Evolutionary conservation across 1,140 invertebrate genomes (phyloP).

Genomic region (Berghia stephanieae): DNA sequence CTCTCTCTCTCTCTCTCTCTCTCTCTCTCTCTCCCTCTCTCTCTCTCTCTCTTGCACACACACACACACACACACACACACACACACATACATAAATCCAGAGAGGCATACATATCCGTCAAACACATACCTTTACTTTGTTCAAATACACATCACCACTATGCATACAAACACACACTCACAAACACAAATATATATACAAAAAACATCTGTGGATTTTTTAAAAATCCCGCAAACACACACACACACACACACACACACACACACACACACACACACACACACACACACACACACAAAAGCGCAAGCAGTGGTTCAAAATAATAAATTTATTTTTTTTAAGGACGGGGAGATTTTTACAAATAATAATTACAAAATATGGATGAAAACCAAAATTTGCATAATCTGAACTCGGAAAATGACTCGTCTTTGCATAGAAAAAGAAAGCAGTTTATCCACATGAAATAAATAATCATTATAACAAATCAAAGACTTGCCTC

Average conservation of each 20-base stretch:
- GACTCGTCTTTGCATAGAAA: neutral
- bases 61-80: too few relatives aligned
- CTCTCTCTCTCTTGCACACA: too few relatives aligned
- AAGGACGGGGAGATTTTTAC: too few relatives aligned
- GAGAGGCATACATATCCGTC: neutral
- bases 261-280: slow-evolving; percentile 12
- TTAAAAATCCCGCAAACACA: slow-evolving; percentile 6
- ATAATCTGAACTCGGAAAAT: neutral
- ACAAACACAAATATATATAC: neutral
- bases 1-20: slow-evolving; percentile 6
- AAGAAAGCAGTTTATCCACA: neutral
- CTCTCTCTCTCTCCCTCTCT: slow-evolving; percentile 5
- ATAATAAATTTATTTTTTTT: too few relatives aligned
- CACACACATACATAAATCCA: too few relatives aligned
- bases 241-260: slow-evolving; percentile 9
- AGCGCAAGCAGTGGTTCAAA: too few relatives aligned
- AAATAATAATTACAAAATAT: neutral
- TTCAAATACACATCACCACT: neutral
- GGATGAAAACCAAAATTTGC: neutral
- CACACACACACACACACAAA: slow-evolving; percentile 18
- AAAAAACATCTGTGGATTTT: too few relatives aligned
- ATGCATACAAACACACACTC: neutral
- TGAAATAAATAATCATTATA: neutral
- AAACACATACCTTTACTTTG: neutral
- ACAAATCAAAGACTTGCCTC: too few relatives aligned